Percentiles rank a stretch among this genome's conserved stretches.
Evolutionary conservation across 2,888 invertebrate genomes (phyloP).

Genomic region (Melanotus villosus): DNA sequence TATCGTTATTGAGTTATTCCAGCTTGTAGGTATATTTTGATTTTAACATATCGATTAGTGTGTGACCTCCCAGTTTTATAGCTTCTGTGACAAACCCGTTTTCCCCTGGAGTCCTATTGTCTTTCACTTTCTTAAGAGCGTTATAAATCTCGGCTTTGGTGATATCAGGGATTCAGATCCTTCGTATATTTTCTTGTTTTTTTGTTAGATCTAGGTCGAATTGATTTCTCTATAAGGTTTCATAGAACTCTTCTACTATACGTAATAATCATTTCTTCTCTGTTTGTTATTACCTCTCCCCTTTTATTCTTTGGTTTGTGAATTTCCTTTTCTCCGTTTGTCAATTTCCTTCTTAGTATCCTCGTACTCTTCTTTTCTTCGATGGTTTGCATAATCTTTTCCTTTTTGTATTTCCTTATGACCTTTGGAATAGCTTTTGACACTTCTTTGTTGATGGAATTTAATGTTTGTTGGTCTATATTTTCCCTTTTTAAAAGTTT

Average conservation of each 20-base stretch:
- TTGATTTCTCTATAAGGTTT: slow-evolving; percentile 12
- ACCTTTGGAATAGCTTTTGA: slow-evolving; percentile 7
- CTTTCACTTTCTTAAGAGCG: neutral
- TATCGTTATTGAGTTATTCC: neutral
- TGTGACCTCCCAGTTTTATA: neutral
- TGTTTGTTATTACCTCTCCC: neutral
- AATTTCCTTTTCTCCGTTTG: slow-evolving; percentile 16
- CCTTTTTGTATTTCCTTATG: slow-evolving; percentile 1
- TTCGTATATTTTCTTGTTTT: neutral
- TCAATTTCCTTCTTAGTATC: slow-evolving; percentile 5
- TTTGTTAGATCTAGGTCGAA: neutral
- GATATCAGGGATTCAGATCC: neutral
- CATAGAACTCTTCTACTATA: slow-evolving; percentile 9
- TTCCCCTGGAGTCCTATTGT: neutral
- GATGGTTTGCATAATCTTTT: slow-evolving; percentile 14
- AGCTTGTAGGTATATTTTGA: neutral
- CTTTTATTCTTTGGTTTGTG: slow-evolving; percentile 8
- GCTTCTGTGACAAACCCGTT: neutral
- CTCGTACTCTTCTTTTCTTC: slow-evolving; percentile 15
- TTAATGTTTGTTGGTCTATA: slow-evolving; percentile 4
- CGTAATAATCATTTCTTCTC: slow-evolving; percentile 12
- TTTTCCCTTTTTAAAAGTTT: neutral
- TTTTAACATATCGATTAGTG: neutral
- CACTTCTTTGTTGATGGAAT: slow-evolving; percentile 8
- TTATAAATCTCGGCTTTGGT: neutral